These are phyloP conservation scores for Eunapius fragilis DNA, from an alignment of 37 sponge, comb jelly and placozoan species.

Conservation along the genomic window DNA sequence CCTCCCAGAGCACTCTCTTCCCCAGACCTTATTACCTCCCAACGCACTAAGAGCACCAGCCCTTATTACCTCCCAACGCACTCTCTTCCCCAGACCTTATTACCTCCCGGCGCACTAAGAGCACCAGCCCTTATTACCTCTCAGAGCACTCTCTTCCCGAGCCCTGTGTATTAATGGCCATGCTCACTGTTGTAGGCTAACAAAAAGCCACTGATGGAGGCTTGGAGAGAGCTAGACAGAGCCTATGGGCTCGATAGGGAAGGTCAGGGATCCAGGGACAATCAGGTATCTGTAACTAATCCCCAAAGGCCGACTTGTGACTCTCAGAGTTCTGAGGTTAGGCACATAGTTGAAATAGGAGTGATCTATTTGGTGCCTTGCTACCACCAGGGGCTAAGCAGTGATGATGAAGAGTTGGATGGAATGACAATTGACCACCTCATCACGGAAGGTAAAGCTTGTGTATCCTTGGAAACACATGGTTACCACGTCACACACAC, in stretches of 20 bases:
- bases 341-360: not conserved
- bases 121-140: no score
- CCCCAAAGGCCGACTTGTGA: not conserved
- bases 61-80: no score
- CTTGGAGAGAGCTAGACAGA: not conserved
- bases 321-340: not conserved
- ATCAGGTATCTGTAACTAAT: not conserved
- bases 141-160: not conserved
- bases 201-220: constrained; percentile 1
- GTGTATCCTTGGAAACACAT: not conserved
- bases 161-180: not conserved
- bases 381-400: not conserved
- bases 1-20: no score
- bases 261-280: not conserved
- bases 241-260: not conserved
- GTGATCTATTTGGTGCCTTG: no score
- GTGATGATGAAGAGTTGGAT: not conserved
- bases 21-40: no score
- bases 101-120: no score
- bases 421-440: not conserved
- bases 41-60: no score
- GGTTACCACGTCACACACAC: not conserved
- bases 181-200: not conserved
- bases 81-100: no score
- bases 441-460: not conserved